phyloP scores from a whole-genome alignment of 2,113 vertebrate species.

The Pavo muticus region DNA sequence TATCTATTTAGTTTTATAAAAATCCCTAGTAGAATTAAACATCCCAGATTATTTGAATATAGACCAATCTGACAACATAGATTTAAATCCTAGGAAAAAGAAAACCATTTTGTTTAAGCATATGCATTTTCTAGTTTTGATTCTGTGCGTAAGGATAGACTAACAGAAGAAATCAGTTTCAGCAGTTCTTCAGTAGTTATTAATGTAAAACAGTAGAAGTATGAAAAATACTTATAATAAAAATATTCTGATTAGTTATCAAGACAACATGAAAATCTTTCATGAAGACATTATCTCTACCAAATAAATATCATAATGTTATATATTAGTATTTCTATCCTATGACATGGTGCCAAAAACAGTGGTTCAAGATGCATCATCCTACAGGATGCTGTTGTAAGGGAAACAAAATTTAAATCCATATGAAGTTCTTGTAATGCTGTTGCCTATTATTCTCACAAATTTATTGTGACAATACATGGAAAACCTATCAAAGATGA shows the following conservation, averaged over 20 bases:
- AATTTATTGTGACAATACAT: neutral
- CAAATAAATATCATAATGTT: neutral
- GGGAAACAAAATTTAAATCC: neutral
- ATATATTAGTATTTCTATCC: neutral
- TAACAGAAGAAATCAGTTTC: neutral
- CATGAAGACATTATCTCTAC: neutral
- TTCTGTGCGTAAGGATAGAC: neutral
- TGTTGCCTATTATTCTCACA: neutral
- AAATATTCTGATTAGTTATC: neutral
- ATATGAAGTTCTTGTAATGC: neutral
- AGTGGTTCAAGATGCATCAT: neutral
- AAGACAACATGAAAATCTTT: neutral
- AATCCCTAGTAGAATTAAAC: neutral
- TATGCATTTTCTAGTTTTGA: neutral
- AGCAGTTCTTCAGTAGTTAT: neutral
- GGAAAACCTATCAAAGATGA: neutral
- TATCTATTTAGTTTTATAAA: neutral
- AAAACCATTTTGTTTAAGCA: neutral
- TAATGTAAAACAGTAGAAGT: neutral
- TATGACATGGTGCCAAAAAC: neutral
- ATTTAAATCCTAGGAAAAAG: neutral
- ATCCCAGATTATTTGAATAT: neutral
- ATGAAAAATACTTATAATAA: neutral
- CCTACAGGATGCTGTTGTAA: neutral
- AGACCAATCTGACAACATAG: neutral